Base-by-base conservation (phyloP, 2,797 vertebrate species). In the Accipiter badius region DNA sequence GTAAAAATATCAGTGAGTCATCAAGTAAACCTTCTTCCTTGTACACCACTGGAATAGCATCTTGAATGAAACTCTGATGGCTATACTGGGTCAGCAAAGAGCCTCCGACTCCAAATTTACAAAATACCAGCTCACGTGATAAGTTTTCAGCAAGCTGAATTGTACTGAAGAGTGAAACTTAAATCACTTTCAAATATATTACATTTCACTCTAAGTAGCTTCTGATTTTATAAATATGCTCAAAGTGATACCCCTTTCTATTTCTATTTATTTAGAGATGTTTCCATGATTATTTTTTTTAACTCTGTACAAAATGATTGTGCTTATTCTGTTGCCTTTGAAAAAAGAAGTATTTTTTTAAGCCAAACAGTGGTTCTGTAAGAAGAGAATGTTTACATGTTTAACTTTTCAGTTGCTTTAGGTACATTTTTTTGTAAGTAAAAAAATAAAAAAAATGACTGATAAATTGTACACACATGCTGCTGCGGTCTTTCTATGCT, bases 201-300 rank as follows among this genome's bases (percentile, higher is more conserved):
- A 70, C n/a, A 39, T 82, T 89, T 80, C 89, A 49, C 85, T 94
- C 54, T 33, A 78, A 87, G 50, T 62, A 89, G 67, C 77, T 95
- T 90, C n/a, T 76, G 67, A 18, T 74, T 94, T 90, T 84, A 74
- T 46, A 82, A 84, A 82, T 80, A 79, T 31, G 87, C 61, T 89
- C 66, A 29, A 55, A 84, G 73, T 35, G 31, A 77, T 46, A 35
- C 37, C 69, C 69, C 25, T 39, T 88, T 67, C 58, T 77, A 49
- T 20, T 93, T 91, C 92, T 97, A 97, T 98, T 98, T 98, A 97
- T 97, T 97, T 92, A 93, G 80, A 91, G 8, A 47, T 28, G 84
- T 93, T 89, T 82, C 89, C 73, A 89, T 97, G 90, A 93, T 95
- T 94, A 62, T 72, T 79, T 94, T 96, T 94, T 85, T 82, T 40